Percentiles rank a stretch among this genome's conserved stretches.
phyloP scores from a whole-genome alignment of 1,140 invertebrate genomes.

The Solenopsis invicta region DNA sequence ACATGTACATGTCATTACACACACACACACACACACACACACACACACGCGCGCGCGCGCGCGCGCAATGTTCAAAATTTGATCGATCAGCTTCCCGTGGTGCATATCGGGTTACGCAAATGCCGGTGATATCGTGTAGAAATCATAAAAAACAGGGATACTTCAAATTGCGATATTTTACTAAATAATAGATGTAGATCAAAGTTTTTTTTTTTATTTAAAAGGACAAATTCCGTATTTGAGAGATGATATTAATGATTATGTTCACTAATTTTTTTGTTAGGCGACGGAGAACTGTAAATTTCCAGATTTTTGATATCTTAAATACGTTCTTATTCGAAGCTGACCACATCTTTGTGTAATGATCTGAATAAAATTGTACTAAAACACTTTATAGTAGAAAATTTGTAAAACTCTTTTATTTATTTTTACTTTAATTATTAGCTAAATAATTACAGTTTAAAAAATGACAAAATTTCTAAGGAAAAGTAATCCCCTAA shows the following conservation, averaged over 20 bases:
- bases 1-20: no score
- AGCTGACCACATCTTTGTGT: background rate
- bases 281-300: background rate
- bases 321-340: background rate
- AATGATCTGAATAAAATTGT: background rate
- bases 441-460: background rate
- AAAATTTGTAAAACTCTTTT: background rate
- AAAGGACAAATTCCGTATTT: no score
- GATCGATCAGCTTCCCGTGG: no score
- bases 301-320: background rate
- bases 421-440: background rate
- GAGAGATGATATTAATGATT: background rate
- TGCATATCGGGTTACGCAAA: no score
- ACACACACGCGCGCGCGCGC: no score
- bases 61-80: no score
- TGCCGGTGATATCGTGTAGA: no score
- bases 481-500: background rate
- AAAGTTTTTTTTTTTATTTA: no score
- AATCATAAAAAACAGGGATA: no score
- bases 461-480: background rate
- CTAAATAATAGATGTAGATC: no score
- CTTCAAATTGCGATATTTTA: no score
- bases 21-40: no score
- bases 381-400: background rate
- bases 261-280: background rate